Base-by-base conservation (phyloP, 2,113 vertebrate species). In the Taurulus bubalis region DNA sequence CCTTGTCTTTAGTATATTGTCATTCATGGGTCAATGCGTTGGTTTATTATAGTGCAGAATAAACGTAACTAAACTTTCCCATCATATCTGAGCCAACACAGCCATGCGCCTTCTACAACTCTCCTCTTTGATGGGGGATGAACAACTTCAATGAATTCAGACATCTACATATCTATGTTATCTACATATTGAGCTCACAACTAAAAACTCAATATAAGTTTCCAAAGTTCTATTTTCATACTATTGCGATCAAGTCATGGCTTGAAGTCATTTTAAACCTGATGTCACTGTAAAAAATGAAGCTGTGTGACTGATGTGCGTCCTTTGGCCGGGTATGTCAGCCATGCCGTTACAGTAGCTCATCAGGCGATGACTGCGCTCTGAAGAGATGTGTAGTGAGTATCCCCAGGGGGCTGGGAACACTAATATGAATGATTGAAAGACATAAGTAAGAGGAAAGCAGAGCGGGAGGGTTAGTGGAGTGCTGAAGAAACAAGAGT, bases 341-440 rank as follows among this genome's bases (percentile, higher is more conserved):
- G 76, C 56, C 80, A 72, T 8, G 62, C 69, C 55, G 82, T 71
- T 87, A 38, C 64, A 77, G 24, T 45, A 59, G 77, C 76, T 85
- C 91, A 79, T 78, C 85, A 38, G 83, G 71, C 8, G 18, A 72
- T 66, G 70, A 78, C 70, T 71, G 78, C 22, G 55, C 67, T 89
- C 82, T 80, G 78, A 86, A 85, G 66, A 66, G 60, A 82, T 76
- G 86, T 80, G 81, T 79, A 78, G 70, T 75, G 76, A 75, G 80
- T 81, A 75, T 45, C 92, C 89, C 71, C 26, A 0, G 55, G 83
- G 70, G 83, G 74, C 80, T 36, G 70, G 64, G 47, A 84, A 90
- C 84, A 89, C 88, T 85, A 89, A 85, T 91, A 88, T 88, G 80
- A 89, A 88, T 89, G 87, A 91, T 86, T 72, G 89, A 93, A 90